Base-by-base conservation (phyloP, 2,888 invertebrate genomes). In the Leptinotarsa rubiginosa region DNA sequence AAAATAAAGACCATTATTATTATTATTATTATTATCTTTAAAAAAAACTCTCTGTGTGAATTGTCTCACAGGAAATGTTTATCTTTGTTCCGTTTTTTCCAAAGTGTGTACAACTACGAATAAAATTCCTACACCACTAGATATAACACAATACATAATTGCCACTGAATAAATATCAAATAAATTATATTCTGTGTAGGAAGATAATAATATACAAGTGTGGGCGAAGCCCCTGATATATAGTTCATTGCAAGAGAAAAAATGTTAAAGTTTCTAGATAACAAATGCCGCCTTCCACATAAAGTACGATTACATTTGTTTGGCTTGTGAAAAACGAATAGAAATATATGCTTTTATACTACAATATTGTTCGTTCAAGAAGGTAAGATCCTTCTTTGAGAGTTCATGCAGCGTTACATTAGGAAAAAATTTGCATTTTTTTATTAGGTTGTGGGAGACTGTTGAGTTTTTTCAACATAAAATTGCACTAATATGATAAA, bases 91-190 rank as follows among this genome's bases (percentile, higher is more conserved):
- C 10, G 12, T 10, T 41, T 41, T 41, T 41, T 41, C 10, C 3
- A 41, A 41, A 41, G 41, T 41, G 41, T 41, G 41, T 41, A 12
- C 10, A 41, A 41, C 4, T 31, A 62, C 2, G 16, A 18, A 10
- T 25, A 10, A 62, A 62, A 62, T 25, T 62, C 41, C 62, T 62
- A 62, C 62, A 62, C 62, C 41, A 22, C 22, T 16, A 62, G 62
- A 41, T 7, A 62, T 62, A 62, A 62, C 62, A 62, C 10, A 62
- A n/a, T 62, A 62, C n/a, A 31, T 31, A 62, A 62, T 59, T 59
- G 62, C 31, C 62, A 62, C 62, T 1, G 16, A 25, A 62, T 62
- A 31, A 62, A 62, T 62, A 62, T 62, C 25, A 31, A 56, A 56
- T 56, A 62, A 62, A 62, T 62, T 62, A 31, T 5, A 62, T 31